Conservation (phyloP, 2,797 vertebrate species). For the Nasua narica region DNA sequence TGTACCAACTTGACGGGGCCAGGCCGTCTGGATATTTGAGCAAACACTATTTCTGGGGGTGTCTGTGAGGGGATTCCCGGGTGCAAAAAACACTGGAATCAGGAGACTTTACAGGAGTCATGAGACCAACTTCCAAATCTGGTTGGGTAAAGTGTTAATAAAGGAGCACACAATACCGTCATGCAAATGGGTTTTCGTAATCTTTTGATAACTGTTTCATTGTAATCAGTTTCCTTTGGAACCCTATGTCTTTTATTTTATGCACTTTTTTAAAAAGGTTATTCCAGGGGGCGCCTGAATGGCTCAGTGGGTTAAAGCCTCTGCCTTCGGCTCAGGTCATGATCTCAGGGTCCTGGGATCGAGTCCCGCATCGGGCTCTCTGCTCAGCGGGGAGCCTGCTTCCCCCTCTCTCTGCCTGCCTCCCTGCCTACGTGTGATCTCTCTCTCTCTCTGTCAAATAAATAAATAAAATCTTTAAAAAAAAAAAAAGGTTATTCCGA, state of each 20-base stretch:
- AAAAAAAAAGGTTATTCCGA: not conserved
- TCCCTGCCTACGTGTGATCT: too few species aligned
- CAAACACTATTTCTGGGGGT: not conserved
- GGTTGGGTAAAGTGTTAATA: not conserved
- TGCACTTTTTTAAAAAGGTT: not conserved
- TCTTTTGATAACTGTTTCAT: not conserved
- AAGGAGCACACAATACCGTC: not conserved
- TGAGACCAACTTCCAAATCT: not conserved
- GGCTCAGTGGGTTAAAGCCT: too few species aligned
- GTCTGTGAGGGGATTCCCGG: too few species aligned
- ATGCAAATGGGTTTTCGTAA: not conserved
- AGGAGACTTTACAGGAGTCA: not conserved
- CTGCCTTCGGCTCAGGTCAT: too few species aligned
- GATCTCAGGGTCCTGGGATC: too few species aligned
- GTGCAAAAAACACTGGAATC: not conserved
- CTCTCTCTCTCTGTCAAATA: too few species aligned
- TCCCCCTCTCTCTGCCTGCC: too few species aligned
- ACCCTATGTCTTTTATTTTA: not conserved
- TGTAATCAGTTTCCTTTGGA: not conserved
- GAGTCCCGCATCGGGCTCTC: too few species aligned
- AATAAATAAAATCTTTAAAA: too few species aligned
- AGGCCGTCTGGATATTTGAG: not conserved
- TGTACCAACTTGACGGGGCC: not conserved
- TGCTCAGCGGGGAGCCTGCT: too few species aligned
- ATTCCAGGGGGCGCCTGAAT: not conserved